Evolutionary conservation across 2,113 vertebrate genomes (phyloP).

Genomic region (Ondatra zibethicus): DNA sequence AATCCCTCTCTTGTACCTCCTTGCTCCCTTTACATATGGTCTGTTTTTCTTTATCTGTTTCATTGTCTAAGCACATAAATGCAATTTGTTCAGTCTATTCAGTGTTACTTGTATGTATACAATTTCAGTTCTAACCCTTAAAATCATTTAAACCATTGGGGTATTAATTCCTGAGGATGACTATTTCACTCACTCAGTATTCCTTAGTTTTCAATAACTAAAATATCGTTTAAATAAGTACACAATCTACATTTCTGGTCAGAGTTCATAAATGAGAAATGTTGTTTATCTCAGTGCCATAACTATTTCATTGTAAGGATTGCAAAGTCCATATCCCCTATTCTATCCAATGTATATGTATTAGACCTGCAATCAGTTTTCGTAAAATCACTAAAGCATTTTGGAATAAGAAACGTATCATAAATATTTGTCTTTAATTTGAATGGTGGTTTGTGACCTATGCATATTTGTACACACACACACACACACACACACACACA

Average conservation of each 20-base stretch:
- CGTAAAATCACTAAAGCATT: background rate
- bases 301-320: background rate
- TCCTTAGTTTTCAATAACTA: background rate
- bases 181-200: background rate
- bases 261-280: background rate
- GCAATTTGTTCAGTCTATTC: background rate
- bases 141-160: background rate
- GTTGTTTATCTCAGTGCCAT: background rate
- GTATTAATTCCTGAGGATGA: background rate
- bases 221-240: background rate
- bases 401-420: slow-evolving; percentile 3
- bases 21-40: background rate
- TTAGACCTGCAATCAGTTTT: background rate
- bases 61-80: background rate
- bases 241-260: background rate
- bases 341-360: background rate
- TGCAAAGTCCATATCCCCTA: background rate
- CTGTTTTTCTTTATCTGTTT: background rate
- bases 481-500: background rate
- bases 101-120: background rate
- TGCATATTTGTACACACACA: background rate
- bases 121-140: background rate
- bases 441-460: background rate
- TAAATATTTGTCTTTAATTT: slow-evolving; percentile 12
- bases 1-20: background rate